Evolutionary conservation across 2,797 vertebrate genomes (phyloP).

Genomic region (Astyanax mexicanus): DNA sequence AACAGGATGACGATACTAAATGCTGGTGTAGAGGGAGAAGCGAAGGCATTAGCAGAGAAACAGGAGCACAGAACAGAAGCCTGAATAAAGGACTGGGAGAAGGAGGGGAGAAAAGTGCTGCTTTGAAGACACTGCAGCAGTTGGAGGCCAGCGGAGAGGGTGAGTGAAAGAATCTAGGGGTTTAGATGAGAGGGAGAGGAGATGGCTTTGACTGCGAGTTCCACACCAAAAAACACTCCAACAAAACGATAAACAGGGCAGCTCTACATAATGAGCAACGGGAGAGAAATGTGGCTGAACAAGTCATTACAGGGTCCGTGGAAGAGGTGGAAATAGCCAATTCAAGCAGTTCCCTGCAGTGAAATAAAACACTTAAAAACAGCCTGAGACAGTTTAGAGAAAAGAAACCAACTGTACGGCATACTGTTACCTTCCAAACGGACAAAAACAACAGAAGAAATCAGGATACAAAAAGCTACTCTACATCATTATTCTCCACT

Average conservation of each 20-base stretch:
- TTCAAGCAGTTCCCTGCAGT: neutral
- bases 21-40: neutral
- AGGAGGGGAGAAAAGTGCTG: neutral
- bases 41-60: neutral
- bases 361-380: neutral
- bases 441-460: too few species aligned
- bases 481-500: too few species aligned
- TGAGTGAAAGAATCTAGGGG: neutral
- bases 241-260: neutral
- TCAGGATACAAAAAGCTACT: too few species aligned
- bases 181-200: conserved; percentile 5
- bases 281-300: neutral
- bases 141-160: neutral
- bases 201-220: neutral
- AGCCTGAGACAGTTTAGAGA: neutral
- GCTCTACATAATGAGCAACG: neutral
- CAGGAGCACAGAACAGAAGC: conserved; percentile 4
- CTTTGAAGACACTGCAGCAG: neutral
- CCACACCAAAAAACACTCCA: neutral
- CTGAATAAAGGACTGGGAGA: neutral
- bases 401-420: neutral
- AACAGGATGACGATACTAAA: conserved; percentile 4
- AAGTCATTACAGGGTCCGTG: neutral
- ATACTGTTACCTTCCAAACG: too few species aligned
- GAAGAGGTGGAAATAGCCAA: neutral